phyloP scores from a whole-genome alignment of 2,113 vertebrate species.

The Nettapus auritus region DNA sequence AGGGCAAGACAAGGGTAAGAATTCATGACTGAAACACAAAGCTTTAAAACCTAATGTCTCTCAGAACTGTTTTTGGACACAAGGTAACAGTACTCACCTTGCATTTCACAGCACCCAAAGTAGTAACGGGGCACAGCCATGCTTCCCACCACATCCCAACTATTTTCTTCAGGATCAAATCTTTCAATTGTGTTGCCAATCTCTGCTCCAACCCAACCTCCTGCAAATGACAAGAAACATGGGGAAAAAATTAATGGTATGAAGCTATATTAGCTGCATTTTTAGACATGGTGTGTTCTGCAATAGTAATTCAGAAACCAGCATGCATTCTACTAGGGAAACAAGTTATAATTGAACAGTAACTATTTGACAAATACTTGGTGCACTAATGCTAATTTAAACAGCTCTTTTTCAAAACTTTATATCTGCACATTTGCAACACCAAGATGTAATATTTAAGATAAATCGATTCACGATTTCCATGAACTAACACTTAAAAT shows the following conservation, averaged over 20 bases:
- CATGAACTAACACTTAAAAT: not conserved
- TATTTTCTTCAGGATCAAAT: conserved; percentile 95
- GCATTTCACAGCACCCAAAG: conserved; percentile 96
- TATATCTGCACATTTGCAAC: not conserved
- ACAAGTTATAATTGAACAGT: not conserved
- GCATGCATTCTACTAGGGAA: not conserved
- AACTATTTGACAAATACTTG: not conserved
- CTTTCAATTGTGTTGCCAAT: conserved; percentile 97
- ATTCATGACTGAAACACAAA: not conserved
- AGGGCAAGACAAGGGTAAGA: not conserved
- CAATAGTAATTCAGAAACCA: not conserved
- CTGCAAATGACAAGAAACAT: conserved; percentile 71
- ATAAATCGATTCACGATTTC: not conserved
- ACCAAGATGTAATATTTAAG: not conserved
- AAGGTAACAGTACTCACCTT: conserved; percentile 79
- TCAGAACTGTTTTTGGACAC: not conserved
- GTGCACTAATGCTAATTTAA: not conserved
- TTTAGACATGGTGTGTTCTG: not conserved
- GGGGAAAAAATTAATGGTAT: not conserved
- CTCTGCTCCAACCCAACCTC: conserved; percentile 95
- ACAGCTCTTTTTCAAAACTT: not conserved
- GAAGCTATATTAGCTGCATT: not conserved
- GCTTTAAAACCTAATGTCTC: not conserved
- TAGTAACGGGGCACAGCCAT: conserved; percentile 94
- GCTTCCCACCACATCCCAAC: conserved; percentile 92